A percentile compares a stretch with the other conserved stretches of the same genome.
phyloP scores from a whole-genome alignment of 2,797 vertebrate genomes.

The Lagorchestes hirsutus region DNA sequence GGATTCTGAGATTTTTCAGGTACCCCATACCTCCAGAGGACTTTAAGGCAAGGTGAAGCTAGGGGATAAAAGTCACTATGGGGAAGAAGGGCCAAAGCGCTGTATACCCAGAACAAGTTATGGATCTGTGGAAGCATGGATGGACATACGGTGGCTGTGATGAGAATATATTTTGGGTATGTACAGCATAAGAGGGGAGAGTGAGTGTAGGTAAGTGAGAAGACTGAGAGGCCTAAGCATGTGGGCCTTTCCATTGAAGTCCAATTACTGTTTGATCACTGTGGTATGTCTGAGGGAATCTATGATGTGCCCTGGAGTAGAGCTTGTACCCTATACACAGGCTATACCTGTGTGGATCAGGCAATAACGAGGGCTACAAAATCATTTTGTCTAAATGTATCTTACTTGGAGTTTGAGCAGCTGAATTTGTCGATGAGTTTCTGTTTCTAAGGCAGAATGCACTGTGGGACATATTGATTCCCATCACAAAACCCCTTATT shows the following conservation, averaged over 20 bases:
- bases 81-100: no score
- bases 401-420: background rate
- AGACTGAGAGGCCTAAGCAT: background rate
- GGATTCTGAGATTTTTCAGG: background rate
- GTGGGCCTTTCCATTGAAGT: background rate
- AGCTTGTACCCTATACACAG: background rate
- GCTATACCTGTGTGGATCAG: background rate
- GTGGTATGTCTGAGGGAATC: background rate
- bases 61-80: background rate
- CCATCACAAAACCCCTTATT: background rate
- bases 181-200: background rate
- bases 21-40: background rate
- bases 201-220: background rate
- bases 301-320: background rate
- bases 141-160: background rate
- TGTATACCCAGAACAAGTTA: background rate
- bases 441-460: background rate
- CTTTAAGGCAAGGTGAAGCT: background rate
- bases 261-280: background rate
- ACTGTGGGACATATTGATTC: background rate
- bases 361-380: background rate
- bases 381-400: background rate
- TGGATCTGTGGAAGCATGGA: background rate
- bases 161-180: background rate
- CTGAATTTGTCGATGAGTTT: background rate